phyloP scores from a whole-genome alignment of 2,888 invertebrate species.

The Sinhomidia bicolor region DNA sequence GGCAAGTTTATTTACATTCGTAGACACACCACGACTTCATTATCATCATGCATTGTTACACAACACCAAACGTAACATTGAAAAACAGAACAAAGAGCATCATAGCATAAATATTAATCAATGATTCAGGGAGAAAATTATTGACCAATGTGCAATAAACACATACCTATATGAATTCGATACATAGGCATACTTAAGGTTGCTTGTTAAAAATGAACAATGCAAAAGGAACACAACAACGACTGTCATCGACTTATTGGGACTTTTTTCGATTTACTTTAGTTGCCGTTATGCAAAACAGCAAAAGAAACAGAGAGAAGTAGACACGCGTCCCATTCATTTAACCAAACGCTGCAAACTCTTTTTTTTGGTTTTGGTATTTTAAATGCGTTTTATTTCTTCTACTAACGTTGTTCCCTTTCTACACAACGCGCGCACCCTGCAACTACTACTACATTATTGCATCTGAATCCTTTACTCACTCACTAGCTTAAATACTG shows the following conservation, averaged over 20 bases:
- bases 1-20: conserved; percentile 26
- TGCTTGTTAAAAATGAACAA: neutral
- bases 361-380: neutral
- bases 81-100: neutral
- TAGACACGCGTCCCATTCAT: conserved; percentile 31
- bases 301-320: neutral
- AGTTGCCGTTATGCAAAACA: neutral
- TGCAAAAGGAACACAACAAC: conserved; percentile 2
- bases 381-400: conserved; percentile 9
- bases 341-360: conserved; percentile 2
- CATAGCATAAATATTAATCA: neutral
- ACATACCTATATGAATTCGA: neutral
- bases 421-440: neutral
- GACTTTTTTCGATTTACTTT: conserved; percentile 3
- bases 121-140: neutral
- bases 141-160: conserved; percentile 16
- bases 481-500: neutral
- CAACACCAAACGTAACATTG: conserved; percentile 28
- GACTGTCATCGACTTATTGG: conserved; percentile 9
- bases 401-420: too few species aligned
- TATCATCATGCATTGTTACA: conserved; percentile 4
- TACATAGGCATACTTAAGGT: neutral
- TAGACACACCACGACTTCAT: neutral
- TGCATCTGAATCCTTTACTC: neutral
- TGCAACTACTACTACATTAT: neutral